Base-by-base conservation (phyloP, 1,140 invertebrate species). In the Antheraea pernyi region DNA sequence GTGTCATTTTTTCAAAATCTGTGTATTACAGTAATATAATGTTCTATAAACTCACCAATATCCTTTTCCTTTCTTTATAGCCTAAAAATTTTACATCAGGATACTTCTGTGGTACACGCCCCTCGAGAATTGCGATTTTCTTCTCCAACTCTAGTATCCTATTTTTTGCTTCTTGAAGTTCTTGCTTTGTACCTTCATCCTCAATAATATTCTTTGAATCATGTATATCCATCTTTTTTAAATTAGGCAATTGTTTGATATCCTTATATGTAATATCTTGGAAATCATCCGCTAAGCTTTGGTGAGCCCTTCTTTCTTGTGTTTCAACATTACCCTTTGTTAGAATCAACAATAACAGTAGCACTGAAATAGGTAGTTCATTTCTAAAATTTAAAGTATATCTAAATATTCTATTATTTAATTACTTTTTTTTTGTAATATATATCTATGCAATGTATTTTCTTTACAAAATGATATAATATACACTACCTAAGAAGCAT, bases 11-110 rank as follows among this genome's bases (percentile, higher is more conserved):
- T 30, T 4, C 22, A 30, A 30, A 30, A 30, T 30, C 22, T 30
- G 22, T 30, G 22, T 30, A 4, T 30, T 30, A 1, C 4, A 30
- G 22, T 30, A 30, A 30, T 30, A 30, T 30, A 30, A 2, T 30
- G 1, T 64, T 64, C n/a, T 36, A 37, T n/a, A 30, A 58, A 89
- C 93, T 93, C 93, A 98, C 97, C 86, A 99, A 92, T 79, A 99
- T 98, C 71, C 98, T 94, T 88, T 98, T 98, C 70, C 98, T 94
- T 78, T 97, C 96, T 83, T 97, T 96, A 86, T 98, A 98, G 78
- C 97, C 97, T 10, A 98, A 89, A 88, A 97, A 98, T 85, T 96
- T 97, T 0, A 99, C 97, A 81, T 97, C 95, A n/a, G 97, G 97
- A 93, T 97, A 99, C 75, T 95, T 96, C 81, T 98, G 97, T 6